Evolutionary conservation across 2,797 vertebrate species (phyloP).

Genomic region (Mionectes olivaceus): DNA sequence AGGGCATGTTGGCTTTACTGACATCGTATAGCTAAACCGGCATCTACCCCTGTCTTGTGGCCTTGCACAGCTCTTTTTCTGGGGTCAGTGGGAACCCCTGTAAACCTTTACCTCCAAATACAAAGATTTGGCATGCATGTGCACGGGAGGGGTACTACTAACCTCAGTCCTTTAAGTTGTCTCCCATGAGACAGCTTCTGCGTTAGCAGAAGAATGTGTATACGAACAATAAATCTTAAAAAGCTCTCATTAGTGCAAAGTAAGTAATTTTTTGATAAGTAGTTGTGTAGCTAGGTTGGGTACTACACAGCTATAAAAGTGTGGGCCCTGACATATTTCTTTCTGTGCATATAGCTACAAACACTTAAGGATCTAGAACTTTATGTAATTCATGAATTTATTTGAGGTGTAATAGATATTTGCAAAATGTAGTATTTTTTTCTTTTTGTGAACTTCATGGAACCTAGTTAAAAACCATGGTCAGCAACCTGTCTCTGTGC

Average conservation of each 20-base stretch:
- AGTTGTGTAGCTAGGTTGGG: not conserved
- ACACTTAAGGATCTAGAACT: not conserved
- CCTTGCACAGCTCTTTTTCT: not conserved
- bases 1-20: not conserved
- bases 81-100: not conserved
- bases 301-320: not conserved
- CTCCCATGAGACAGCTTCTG: not conserved
- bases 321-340: not conserved
- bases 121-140: rapidly evolving
- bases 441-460: not conserved
- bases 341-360: not conserved
- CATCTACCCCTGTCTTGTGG: not conserved
- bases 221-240: not conserved
- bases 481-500: not conserved
- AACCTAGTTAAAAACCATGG: not conserved
- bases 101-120: not conserved
- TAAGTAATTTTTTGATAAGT: not conserved
- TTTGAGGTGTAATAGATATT: not conserved
- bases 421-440: not conserved
- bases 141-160: not conserved
- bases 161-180: not conserved
- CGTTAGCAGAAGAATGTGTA: not conserved
- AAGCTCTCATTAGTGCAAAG: not conserved
- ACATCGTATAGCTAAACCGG: not conserved
- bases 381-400: not conserved